Conservation (phyloP, 2,888 invertebrate genomes). For the Napeogenes sylphis region DNA sequence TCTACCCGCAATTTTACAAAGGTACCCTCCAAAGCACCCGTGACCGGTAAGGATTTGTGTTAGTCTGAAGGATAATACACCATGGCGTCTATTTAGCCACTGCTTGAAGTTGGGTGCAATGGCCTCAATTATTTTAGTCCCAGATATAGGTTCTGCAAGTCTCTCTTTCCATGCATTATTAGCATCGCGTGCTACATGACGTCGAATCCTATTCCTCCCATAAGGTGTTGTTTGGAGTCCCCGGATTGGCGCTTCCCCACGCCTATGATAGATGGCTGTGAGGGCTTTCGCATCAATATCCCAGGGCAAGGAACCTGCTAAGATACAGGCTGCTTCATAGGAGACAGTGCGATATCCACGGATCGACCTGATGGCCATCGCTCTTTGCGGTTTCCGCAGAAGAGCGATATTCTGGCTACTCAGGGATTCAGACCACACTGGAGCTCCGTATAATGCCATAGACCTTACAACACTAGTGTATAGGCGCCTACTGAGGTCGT, state of each 20-base stretch:
- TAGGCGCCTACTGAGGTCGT: slow-evolving; percentile 13
- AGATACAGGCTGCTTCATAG: neutral
- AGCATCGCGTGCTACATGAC: neutral
- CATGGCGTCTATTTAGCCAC: neutral
- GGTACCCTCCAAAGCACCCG: neutral
- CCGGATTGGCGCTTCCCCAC: no score
- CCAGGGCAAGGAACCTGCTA: neutral
- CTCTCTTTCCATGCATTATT: neutral
- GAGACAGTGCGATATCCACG: neutral
- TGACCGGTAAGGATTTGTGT: neutral
- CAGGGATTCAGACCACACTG: slow-evolving; percentile 8
- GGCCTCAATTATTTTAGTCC: neutral
- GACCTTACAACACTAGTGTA: slow-evolving; percentile 11
- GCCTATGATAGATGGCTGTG: no score
- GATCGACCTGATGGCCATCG: slow-evolving; percentile 13
- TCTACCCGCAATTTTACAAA: neutral
- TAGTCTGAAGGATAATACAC: neutral
- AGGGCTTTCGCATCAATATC: no score
- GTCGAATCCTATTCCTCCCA: neutral
- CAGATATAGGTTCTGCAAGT: no score
- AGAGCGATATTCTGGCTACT: neutral
- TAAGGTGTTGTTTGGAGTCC: neutral
- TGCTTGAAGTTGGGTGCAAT: neutral
- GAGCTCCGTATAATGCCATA: slow-evolving; percentile 15
- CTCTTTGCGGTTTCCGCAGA: neutral